A percentile compares a stretch with the other conserved stretches of the same genome.
Conservation (phyloP, 2,113 vertebrate genomes). For the Pagrus major region DNA sequence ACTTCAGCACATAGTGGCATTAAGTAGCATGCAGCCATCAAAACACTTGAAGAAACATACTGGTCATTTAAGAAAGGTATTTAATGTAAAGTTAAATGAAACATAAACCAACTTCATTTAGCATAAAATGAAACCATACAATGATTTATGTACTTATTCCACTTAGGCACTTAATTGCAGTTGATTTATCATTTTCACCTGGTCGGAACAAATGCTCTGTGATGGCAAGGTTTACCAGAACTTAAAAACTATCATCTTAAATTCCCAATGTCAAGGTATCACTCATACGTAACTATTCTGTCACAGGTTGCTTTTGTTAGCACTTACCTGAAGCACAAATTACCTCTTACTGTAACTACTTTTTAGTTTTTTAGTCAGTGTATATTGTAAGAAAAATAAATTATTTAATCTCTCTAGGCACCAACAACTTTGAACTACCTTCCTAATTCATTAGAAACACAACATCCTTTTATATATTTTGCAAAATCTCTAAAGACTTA, state of each 20-base stretch:
- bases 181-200: background rate
- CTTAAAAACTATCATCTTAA: background rate
- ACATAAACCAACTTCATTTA: background rate
- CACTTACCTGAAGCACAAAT: conserved; percentile 26
- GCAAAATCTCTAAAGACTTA: background rate
- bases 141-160: background rate
- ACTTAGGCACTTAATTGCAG: background rate
- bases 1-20: background rate
- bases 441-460: background rate
- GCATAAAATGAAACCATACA: no score
- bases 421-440: conserved; percentile 14
- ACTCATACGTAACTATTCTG: no score
- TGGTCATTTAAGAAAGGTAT: background rate
- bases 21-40: conserved; percentile 1
- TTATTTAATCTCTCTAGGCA: background rate
- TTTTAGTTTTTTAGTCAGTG: no score
- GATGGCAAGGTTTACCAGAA: background rate
- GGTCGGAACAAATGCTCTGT: background rate
- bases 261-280: fast-evolving
- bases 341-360: background rate
- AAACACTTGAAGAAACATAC: background rate
- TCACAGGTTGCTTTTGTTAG: background rate
- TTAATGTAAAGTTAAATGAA: background rate
- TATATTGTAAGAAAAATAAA: background rate
- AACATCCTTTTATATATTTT: background rate